Percentiles rank a stretch among this genome's conserved stretches.
Evolutionary conservation across 2,797 vertebrate species (phyloP).

Genomic region (Alcedo atthis): DNA sequence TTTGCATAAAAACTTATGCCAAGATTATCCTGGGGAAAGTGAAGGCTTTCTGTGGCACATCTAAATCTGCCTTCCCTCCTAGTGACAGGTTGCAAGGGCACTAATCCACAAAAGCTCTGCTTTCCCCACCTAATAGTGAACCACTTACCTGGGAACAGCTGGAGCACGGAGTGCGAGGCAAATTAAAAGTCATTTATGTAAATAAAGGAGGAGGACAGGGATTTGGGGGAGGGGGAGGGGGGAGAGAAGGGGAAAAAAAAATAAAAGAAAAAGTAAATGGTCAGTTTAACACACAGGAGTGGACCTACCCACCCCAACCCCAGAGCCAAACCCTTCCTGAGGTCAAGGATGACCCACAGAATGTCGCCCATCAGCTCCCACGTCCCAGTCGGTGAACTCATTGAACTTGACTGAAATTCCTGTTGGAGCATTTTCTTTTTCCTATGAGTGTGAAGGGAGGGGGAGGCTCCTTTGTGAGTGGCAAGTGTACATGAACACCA

Average conservation of each 20-base stretch:
- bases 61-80: not conserved
- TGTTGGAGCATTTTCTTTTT: constrained; percentile 76
- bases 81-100: constrained; percentile 6
- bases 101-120: constrained; percentile 25
- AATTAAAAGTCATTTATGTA: not conserved
- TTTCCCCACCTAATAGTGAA: constrained; percentile 1
- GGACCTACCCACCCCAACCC: not conserved
- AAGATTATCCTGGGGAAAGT: not conserved
- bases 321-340: not conserved
- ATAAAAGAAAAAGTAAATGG: not conserved
- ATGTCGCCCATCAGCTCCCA: not conserved
- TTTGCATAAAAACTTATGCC: not conserved
- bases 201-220: not conserved
- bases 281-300: not conserved
- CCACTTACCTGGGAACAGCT: constrained; percentile 40
- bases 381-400: constrained; percentile 70
- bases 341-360: not conserved
- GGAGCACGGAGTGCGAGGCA: not conserved
- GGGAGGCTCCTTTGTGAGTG: constrained; percentile 87
- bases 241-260: not conserved
- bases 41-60: not conserved
- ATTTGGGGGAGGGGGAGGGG: not conserved
- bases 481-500: constrained; percentile 94
- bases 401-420: constrained; percentile 69
- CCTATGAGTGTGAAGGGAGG: constrained; percentile 53